phyloP scores from a whole-genome alignment of 1,140 invertebrate genomes.

The Battus philenor region DNA sequence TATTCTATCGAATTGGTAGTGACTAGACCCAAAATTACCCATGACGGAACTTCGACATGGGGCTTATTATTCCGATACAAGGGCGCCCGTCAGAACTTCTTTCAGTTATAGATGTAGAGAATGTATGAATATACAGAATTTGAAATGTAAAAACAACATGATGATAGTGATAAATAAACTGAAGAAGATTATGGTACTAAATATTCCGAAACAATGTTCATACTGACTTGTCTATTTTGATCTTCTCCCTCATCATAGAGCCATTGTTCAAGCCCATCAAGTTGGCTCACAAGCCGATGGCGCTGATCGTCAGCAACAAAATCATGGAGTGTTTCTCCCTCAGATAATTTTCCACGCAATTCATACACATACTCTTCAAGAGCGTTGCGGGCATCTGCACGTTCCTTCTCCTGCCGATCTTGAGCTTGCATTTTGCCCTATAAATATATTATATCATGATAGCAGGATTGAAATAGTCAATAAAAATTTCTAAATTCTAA shows the following conservation, averaged over 20 bases:
- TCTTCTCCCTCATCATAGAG: constrained; percentile 96
- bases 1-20: too few species aligned
- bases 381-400: constrained; percentile 95
- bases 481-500: constrained; percentile 3
- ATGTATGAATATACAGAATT: too few species aligned
- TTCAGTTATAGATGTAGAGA: too few species aligned
- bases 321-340: constrained; percentile 84
- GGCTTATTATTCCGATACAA: too few species aligned
- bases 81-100: too few species aligned
- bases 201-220: too few species aligned
- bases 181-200: too few species aligned
- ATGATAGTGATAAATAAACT: too few species aligned
- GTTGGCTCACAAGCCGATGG: constrained; percentile 79
- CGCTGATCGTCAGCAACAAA: constrained; percentile 87
- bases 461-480: constrained; percentile 16
- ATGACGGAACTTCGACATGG: too few species aligned
- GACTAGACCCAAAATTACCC: too few species aligned
- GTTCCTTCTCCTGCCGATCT: constrained; percentile 95
- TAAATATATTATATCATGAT: constrained; percentile 24
- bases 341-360: constrained; percentile 85
- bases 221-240: constrained; percentile 85
- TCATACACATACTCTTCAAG: constrained; percentile 99
- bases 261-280: constrained; percentile 96
- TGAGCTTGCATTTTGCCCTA: constrained; percentile 90
- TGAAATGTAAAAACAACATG: too few species aligned